A percentile compares a stretch with the other conserved stretches of the same genome.
These are phyloP conservation scores for Phragmatobia fuliginosa DNA, from an alignment of 2,888 invertebrate species.

Conservation along the genomic window DNA sequence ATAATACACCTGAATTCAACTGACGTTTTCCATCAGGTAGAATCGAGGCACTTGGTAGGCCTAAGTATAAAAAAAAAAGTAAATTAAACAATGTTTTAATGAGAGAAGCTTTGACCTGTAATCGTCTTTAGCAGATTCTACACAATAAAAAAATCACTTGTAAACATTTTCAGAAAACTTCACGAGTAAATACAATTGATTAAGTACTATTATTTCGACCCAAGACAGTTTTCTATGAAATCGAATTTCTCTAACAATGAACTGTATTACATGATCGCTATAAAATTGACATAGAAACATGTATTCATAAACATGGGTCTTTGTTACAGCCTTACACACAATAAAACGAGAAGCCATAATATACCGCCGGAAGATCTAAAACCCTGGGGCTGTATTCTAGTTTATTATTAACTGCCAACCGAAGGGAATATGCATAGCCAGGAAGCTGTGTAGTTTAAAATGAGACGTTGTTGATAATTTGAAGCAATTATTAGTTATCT, in stretches of 20 bases:
- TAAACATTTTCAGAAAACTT: background rate
- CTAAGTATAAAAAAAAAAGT: no score
- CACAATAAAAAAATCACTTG: background rate
- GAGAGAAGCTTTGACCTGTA: background rate
- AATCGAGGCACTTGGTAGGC: no score
- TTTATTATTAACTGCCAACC: background rate
- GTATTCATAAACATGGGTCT: background rate
- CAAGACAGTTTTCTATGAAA: background rate
- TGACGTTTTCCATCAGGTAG: no score
- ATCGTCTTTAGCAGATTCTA: background rate
- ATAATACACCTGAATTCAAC: no score
- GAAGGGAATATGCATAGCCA: background rate
- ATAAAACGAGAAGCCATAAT: constrained; percentile 1
- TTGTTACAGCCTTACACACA: background rate
- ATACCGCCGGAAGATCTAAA: constrained; percentile 2
- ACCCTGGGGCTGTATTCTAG: background rate
- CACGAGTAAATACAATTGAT: background rate
- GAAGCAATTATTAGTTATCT: background rate
- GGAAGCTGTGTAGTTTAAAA: background rate
- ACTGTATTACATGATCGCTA: background rate
- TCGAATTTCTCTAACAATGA: background rate
- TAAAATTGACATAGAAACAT: background rate
- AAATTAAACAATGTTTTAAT: background rate
- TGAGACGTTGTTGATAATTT: background rate
- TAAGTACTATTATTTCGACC: background rate